phyloP scores from a whole-genome alignment of 1,140 invertebrate species.

The Drosophila pandora region DNA sequence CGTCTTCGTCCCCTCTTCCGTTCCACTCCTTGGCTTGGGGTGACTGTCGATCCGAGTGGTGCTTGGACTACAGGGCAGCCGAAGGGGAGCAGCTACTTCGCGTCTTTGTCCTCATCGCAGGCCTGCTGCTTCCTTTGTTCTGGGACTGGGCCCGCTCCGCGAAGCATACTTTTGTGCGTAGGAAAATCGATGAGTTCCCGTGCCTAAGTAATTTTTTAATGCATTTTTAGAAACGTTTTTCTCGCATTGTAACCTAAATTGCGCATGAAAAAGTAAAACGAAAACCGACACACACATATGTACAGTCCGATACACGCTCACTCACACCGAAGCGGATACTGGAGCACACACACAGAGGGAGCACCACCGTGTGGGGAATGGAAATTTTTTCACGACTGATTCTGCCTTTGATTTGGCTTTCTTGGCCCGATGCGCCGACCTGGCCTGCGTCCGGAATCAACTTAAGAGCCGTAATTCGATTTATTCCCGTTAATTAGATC shows the following conservation, averaged over 20 bases:
- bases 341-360: constrained; percentile 29
- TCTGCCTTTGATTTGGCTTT: constrained; percentile 25
- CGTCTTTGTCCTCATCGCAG: constrained; percentile 37
- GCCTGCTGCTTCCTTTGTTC: constrained; percentile 44
- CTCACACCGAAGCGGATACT: constrained; percentile 20
- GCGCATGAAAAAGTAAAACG: constrained; percentile 76
- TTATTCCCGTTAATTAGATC: constrained; percentile 32
- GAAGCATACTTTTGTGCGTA: constrained; percentile 71
- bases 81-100: constrained; percentile 45
- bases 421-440: constrained; percentile 12
- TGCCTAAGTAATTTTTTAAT: constrained; percentile 69
- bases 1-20: constrained; percentile 11
- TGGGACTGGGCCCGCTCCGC: constrained; percentile 25
- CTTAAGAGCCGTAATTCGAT: constrained; percentile 31
- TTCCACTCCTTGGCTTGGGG: background rate
- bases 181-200: constrained; percentile 73
- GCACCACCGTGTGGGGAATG: constrained; percentile 18
- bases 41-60: constrained; percentile 4
- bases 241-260: constrained; percentile 78
- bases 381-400: constrained; percentile 53
- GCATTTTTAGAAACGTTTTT: constrained; percentile 74
- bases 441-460: constrained; percentile 26
- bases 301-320: constrained; percentile 18
- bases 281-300: constrained; percentile 51
- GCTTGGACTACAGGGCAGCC: constrained; percentile 22